Evolutionary conservation across 2,888 invertebrate genomes (phyloP).

Genomic region (Drosophila anceps): DNA sequence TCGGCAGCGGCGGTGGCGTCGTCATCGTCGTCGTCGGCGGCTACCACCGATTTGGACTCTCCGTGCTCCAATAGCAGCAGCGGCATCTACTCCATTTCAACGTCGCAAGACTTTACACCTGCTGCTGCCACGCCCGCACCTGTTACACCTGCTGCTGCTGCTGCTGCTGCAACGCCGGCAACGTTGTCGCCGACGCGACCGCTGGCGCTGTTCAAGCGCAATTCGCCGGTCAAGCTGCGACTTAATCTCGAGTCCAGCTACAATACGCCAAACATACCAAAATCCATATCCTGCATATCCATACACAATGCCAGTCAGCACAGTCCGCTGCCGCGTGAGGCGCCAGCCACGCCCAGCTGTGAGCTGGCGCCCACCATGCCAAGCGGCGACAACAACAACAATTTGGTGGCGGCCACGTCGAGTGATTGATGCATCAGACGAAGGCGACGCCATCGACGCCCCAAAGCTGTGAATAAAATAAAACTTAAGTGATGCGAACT

Average conservation of each 20-base stretch:
- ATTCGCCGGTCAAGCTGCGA: slow-evolving; percentile 81
- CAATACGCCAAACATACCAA: slow-evolving; percentile 72
- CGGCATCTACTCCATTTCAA: slow-evolving; percentile 53
- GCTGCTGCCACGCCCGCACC: slow-evolving; percentile 40
- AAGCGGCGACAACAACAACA: slow-evolving; percentile 43
- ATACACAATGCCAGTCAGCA: slow-evolving; percentile 64
- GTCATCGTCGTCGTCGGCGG: slow-evolving; percentile 43
- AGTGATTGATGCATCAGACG: slow-evolving; percentile 58
- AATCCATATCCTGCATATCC: slow-evolving; percentile 82
- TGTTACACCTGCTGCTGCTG: slow-evolving; percentile 9
- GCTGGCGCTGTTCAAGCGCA: slow-evolving; percentile 76
- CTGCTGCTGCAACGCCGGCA: slow-evolving; percentile 24
- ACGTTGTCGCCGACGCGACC: slow-evolving; percentile 70
- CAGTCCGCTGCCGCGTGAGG: slow-evolving; percentile 58
- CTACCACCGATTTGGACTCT: slow-evolving; percentile 60
- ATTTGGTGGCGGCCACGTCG: slow-evolving; percentile 48
- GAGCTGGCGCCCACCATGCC: slow-evolving; percentile 44
- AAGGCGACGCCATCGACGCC: slow-evolving; percentile 41
- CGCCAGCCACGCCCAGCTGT: slow-evolving; percentile 69
- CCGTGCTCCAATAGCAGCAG: slow-evolving; percentile 69
- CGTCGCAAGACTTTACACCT: slow-evolving; percentile 18
- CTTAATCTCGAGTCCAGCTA: slow-evolving; percentile 80
- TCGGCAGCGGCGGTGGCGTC: slow-evolving; percentile 52
- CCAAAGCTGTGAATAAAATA: slow-evolving; percentile 67
- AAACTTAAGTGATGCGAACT: slow-evolving; percentile 50